Conservation (phyloP, 2,888 invertebrate species). For the Acleris cristana region DNA sequence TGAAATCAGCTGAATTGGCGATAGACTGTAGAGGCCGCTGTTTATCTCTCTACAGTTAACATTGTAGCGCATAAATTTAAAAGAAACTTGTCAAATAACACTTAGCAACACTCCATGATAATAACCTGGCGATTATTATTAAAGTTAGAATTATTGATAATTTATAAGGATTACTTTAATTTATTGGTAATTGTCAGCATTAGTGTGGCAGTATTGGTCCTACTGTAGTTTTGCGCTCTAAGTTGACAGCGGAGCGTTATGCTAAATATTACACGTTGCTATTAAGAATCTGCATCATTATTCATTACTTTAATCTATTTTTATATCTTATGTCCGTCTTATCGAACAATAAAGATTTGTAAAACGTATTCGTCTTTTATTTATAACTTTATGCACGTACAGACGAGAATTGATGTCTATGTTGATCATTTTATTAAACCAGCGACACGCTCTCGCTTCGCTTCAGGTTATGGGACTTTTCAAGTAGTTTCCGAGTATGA, state of each 20-base stretch:
- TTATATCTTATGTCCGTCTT: constrained; percentile 76
- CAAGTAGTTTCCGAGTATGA: too few species aligned
- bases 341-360: constrained; percentile 68
- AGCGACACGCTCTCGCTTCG: too few species aligned
- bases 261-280: constrained; percentile 47
- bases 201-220: constrained; percentile 28
- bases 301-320: constrained; percentile 73
- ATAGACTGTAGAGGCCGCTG: constrained; percentile 11
- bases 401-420: background rate
- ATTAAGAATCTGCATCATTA: constrained; percentile 64
- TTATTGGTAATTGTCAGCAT: constrained; percentile 33
- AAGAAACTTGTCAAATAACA: constrained; percentile 20
- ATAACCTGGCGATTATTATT: constrained; percentile 35
- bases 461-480: too few species aligned
- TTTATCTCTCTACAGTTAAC: constrained; percentile 14
- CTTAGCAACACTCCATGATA: constrained; percentile 28
- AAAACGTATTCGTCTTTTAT: constrained; percentile 42
- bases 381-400: background rate
- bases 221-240: constrained; percentile 14
- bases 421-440: too few species aligned
- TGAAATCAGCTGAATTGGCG: constrained; percentile 28
- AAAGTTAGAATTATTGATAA: constrained; percentile 35
- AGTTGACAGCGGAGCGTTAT: constrained; percentile 29
- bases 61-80: constrained; percentile 18
- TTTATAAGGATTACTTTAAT: constrained; percentile 34